Base-by-base conservation (phyloP, 2,888 invertebrate species). In the Zhengitettix transpicula region DNA sequence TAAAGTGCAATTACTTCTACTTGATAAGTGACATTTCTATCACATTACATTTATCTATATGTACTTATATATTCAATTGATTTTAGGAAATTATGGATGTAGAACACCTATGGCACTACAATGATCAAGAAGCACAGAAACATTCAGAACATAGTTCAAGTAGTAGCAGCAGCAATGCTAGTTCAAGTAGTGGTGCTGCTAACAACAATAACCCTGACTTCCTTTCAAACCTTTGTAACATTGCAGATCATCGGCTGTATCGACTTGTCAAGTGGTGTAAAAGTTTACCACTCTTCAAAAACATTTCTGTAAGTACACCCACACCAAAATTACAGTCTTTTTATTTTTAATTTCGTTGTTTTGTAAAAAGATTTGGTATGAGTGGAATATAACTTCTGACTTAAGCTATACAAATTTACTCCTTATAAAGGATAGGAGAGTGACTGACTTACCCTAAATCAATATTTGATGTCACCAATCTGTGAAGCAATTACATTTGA, bases 221-320 rank as follows among this genome's bases (percentile, higher is more conserved):
- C 72, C 80, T 93, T 58, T 89, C 90, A 1, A 91, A 90, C 74
- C 79, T 94, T 69, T 93, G 92, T 78, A 89, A 90, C 71, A 93
- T 94, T 63, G 96, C 96, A 55, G 97, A 97, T 74, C 91, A 95
- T 73, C 80, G 96, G 56, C 81, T 97, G 16, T 97, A 96, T 73
- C 94, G 96, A 78, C 94, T 97, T 67, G 97, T 97, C 64, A 94
- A 96, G 72, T 97, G 97, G 97, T 96, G 96, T 77, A 92, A 97
- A 73, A 95, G 94, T 73, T 76, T 97, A 72, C 96, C 97, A 15
- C 81, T 97, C 40, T 97, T 97, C 73, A 93, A 95, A 72, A 92
- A 94, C 74, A 95, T 97, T 68, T 91, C 93, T 69, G 92, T 92
- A 69, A 79, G 82, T 75, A 42, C 54, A 28, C 28, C 28, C 28